A percentile compares a stretch with the other conserved stretches of the same genome.
Conservation (phyloP, 2,888 invertebrate species). For the Drosophila lacicola region DNA sequence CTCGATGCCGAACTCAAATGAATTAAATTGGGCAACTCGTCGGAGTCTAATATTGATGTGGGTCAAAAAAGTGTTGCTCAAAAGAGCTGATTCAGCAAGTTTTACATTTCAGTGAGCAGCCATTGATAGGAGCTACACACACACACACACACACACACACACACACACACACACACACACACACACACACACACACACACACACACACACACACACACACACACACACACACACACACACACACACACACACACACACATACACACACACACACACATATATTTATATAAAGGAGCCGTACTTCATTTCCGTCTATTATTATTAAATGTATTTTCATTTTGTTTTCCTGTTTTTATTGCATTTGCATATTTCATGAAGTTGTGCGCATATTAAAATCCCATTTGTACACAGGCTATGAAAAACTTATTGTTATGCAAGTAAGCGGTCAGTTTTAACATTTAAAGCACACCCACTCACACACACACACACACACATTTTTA, state of each 20-base stretch:
- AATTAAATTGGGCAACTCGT: constrained; percentile 33
- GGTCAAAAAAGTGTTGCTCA: constrained; percentile 15
- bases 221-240: too few relatives aligned
- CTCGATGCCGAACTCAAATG: constrained; percentile 18
- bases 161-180: too few relatives aligned
- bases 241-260: too few relatives aligned
- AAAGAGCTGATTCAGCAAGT: constrained; percentile 11
- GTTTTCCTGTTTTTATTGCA: constrained; percentile 25
- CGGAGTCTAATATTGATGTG: constrained; percentile 16
- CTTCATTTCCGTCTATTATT: constrained; percentile 18
- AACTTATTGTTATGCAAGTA: constrained; percentile 41
- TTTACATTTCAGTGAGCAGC: background rate
- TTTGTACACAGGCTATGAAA: constrained; percentile 29
- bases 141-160: too few relatives aligned
- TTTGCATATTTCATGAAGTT: constrained; percentile 45
- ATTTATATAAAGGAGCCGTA: background rate
- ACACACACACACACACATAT: too few relatives aligned
- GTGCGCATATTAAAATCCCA: constrained; percentile 45
- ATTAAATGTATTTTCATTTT: constrained; percentile 19
- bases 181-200: too few relatives aligned
- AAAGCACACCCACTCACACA: constrained; percentile 6
- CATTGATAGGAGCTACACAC: constrained; percentile 13
- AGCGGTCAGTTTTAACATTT: constrained; percentile 30
- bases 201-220: too few relatives aligned
- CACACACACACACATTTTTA: background rate